A percentile compares a stretch with the other conserved stretches of the same genome.
phyloP scores from a whole-genome alignment of 2,888 invertebrate species.

The Aphodius sticticus region DNA sequence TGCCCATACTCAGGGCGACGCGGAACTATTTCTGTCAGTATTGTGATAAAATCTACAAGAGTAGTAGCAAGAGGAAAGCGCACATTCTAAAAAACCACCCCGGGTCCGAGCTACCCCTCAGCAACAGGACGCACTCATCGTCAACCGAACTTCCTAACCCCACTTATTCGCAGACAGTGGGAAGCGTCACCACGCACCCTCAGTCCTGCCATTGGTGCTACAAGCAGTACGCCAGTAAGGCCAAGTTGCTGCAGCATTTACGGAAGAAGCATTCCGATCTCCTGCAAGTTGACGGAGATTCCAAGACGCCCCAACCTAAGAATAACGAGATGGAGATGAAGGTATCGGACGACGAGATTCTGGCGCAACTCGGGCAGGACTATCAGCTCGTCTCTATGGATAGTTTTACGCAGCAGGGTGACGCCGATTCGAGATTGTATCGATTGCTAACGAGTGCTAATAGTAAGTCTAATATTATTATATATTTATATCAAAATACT shows the following conservation, averaged over 20 bases:
- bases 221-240: conserved; percentile 86
- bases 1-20: conserved; percentile 80
- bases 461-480: conserved; percentile 47
- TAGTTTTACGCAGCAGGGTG: conserved; percentile 32
- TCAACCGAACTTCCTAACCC: conserved; percentile 64
- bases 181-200: conserved; percentile 74
- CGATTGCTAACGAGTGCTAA: conserved; percentile 55
- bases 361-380: conserved; percentile 41
- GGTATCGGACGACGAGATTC: conserved; percentile 40
- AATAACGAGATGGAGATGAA: conserved; percentile 28
- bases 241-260: conserved; percentile 75
- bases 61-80: conserved; percentile 83
- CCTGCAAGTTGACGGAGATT: conserved; percentile 45
- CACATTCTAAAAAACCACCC: conserved; percentile 87
- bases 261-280: conserved; percentile 68
- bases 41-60: conserved; percentile 84
- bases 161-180: conserved; percentile 75
- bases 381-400: conserved; percentile 46
- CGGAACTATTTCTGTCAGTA: conserved; percentile 85
- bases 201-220: conserved; percentile 83
- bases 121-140: conserved; percentile 57
- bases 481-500: not conserved
- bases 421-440: conserved; percentile 54
- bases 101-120: conserved; percentile 71
- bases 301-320: conserved; percentile 8